Base-by-base conservation (phyloP, 2,797 vertebrate species). In the Malurus leucopterus region DNA sequence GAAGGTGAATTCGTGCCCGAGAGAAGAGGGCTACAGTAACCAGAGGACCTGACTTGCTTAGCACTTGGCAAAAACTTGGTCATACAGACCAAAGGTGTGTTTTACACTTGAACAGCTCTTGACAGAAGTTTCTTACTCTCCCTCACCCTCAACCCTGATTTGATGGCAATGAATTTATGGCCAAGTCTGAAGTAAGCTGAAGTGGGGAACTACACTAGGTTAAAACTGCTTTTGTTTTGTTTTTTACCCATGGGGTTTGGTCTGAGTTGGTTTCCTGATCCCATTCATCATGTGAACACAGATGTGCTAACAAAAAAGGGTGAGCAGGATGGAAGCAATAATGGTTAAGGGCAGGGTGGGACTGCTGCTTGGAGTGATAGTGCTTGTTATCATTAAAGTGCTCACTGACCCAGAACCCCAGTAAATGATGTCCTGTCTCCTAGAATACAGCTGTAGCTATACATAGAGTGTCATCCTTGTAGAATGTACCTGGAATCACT, bases 321-420 rank as follows among this genome's bases (percentile, higher is more conserved):
- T 68, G 68, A 74, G 74, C 13, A 54, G 58, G 43, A 51, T 14
- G 11, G 21, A 65, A 29, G 29, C 7, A 2, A 24, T 59, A 14
- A 22, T 46, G 20, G 14, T 20, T 20, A 30, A 71, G 51, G 68
- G 43, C 27, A 76, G 50, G 30, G 62, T 92, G 50, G 46, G 26
- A 57, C 54, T 51, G 50, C 65, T 73, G 9, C 63, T 86, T 64
- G 32, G 38, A n/a, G 41, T 38, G 69, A 69, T 57, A 73, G 68
- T 1, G 2, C 29, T 63, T 0, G 0, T 57, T 72, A 27, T 44
- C 41, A 10, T 13, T 46, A 1, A 23, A 50, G 32, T 57, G 30
- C 62, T 85, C 19, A 3, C 15, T 74, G 59, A 51, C 36, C 30
- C 20, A 17, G 30, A 55, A 26, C 29, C 20, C 32, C 8, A 12